A percentile compares a stretch with the other conserved stretches of the same genome.
These are phyloP conservation scores for Drosophila paracracens DNA, from an alignment of 2,888 invertebrate genomes.

Conservation along the genomic window DNA sequence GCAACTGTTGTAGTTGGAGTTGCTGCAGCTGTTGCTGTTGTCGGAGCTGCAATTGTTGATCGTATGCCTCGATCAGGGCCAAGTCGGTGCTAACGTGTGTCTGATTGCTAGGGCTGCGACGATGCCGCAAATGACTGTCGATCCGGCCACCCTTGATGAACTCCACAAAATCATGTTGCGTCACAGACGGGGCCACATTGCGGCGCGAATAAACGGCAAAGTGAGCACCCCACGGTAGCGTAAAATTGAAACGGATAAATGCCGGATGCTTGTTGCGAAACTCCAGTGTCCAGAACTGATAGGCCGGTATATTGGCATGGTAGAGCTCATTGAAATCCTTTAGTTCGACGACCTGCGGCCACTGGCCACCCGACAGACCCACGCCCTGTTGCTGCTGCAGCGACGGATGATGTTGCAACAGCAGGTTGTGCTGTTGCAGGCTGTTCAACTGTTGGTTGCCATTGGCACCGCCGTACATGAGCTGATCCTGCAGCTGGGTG, in stretches of 20 bases:
- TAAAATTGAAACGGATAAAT: slow-evolving; percentile 94
- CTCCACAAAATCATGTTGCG: slow-evolving; percentile 98
- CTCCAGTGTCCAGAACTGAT: slow-evolving; percentile 97
- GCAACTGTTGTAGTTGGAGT: slow-evolving; percentile 3
- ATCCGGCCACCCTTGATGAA: slow-evolving; percentile 94
- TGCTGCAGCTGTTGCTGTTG: slow-evolving; percentile 30
- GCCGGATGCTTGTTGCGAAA: slow-evolving; percentile 96
- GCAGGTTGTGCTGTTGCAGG: slow-evolving; percentile 62
- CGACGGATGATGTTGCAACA: slow-evolving; percentile 79
- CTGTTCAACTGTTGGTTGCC: slow-evolving; percentile 44
- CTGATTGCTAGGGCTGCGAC: slow-evolving; percentile 71
- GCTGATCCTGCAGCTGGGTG: slow-evolving; percentile 72
- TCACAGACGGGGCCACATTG: slow-evolving; percentile 97
- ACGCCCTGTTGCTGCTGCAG: slow-evolving; percentile 73
- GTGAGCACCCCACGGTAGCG: slow-evolving; percentile 96
- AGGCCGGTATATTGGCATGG: slow-evolving; percentile 94
- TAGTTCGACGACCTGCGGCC: slow-evolving; percentile 92
- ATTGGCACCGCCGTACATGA: slow-evolving; percentile 63
- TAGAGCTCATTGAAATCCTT: slow-evolving; percentile 94
- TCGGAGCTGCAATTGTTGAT: slow-evolving; percentile 26
- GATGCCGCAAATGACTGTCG: slow-evolving; percentile 90
- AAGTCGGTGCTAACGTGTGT: slow-evolving; percentile 24
- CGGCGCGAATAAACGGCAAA: slow-evolving; percentile 98
- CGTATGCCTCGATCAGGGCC: slow-evolving; percentile 43
- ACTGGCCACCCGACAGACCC: slow-evolving; percentile 85